phyloP scores from a whole-genome alignment of 2,113 vertebrate genomes.

The Lepus americanus region DNA sequence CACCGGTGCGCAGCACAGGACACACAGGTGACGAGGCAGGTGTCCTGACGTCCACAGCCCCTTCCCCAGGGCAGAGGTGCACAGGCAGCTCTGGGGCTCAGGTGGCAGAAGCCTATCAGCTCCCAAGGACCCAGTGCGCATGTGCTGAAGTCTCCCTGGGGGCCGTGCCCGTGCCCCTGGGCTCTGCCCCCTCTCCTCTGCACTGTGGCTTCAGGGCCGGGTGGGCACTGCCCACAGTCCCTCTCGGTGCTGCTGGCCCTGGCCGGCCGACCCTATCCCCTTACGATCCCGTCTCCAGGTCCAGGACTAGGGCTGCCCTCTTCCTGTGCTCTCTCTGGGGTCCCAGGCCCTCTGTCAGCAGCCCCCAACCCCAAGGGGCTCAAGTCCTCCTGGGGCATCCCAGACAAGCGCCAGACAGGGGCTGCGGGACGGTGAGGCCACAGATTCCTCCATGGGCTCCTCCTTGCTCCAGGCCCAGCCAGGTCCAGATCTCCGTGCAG shows the following conservation, averaged over 20 bases:
- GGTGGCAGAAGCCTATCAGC: fast-evolving
- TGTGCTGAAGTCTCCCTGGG: no score
- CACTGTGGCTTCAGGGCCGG: background rate
- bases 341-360: background rate
- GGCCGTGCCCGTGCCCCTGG: background rate
- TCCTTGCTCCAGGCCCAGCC: background rate
- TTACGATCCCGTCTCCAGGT: fast-evolving
- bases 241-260: fast-evolving
- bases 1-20: no score
- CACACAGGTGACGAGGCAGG: fast-evolving
- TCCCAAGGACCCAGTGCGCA: fast-evolving
- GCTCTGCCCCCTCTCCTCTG: background rate
- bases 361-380: fast-evolving
- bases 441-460: fast-evolving
- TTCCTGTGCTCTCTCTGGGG: fast-evolving
- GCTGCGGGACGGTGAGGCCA: fast-evolving
- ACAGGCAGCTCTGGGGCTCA: fast-evolving
- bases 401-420: fast-evolving
- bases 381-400: background rate
- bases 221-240: fast-evolving
- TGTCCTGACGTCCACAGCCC: fast-evolving
- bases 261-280: fast-evolving
- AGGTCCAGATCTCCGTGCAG: fast-evolving
- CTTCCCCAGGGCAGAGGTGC: fast-evolving
- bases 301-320: fast-evolving